Evolutionary conservation across 2,888 invertebrate genomes (phyloP), one percentile per base, ranked within the genome.

Genomic region (Crematogaster levior): DNA sequence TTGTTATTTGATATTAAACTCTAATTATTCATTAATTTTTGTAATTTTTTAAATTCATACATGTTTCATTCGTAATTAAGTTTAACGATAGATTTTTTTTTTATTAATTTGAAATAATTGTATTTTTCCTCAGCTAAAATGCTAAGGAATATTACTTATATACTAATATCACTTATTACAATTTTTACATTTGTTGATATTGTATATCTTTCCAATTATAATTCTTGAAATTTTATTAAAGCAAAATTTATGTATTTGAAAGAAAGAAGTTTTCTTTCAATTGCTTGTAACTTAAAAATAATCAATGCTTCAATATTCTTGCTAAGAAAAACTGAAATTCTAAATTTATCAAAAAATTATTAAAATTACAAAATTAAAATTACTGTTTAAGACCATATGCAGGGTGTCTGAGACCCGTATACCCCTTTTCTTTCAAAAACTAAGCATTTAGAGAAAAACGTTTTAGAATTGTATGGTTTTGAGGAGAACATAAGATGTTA

Each of bases 191-290:
- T 21, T 60, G 34, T 37, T 1, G 21, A 12, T 4, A 12, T 21
- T 2, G 30, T n/a, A 60, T 12, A 60, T 61, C 6, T 61, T 61
- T 61, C 1, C 6, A 61, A 58, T 58, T 18, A 7, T 18, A 0
- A 58, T 27, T 56, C 15, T 56, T 56, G 27, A 56, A 24, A 58
- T 58, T 58, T 30, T 61, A 21, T 21, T 60, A 12, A 60, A 60
- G 0, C 6, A 0, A 60, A 60, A 21, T 21, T 37, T n/a, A n/a
- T n/a, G n/a, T 12, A 61, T 6, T 61, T 12, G n/a, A 1, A 12
- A 53, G 6, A 37, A 37, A 21, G 6, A 21, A n/a, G n/a, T 1
- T 34, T 24, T 40, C 12, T 60, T 34, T 37, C 0, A 63, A 40
- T 40, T 63, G 3, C 12, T 34, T 24, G 3, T 63, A 61, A 61